Conservation (phyloP, 2,797 vertebrate genomes). For the Helicolenus hilgendorfi region DNA sequence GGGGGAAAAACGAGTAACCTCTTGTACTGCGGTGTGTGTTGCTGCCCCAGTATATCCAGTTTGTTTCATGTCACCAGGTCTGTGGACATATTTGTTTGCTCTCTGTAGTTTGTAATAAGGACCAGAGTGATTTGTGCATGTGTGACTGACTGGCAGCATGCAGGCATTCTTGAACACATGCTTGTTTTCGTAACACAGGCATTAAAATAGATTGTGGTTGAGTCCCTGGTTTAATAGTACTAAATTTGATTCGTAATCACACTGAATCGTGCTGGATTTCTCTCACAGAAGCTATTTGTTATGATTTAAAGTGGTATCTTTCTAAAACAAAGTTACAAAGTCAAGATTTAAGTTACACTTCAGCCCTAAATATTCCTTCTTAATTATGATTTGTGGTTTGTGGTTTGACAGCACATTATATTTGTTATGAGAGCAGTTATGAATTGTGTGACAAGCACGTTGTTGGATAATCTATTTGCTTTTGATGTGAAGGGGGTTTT, state of each 20-base stretch:
- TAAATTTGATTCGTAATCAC: neutral
- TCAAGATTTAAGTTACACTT: neutral
- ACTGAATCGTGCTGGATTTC: neutral
- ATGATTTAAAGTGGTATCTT: neutral
- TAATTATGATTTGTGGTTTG: neutral
- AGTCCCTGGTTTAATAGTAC: neutral
- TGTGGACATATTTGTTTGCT: constrained; percentile 32
- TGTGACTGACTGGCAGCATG: constrained; percentile 13
- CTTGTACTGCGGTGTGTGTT: neutral
- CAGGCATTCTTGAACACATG: neutral
- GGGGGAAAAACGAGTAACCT: too few relatives aligned
- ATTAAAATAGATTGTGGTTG: neutral
- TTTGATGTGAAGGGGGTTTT: neutral
- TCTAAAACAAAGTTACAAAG: neutral
- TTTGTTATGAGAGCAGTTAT: neutral
- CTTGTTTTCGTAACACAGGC: constrained; percentile 8
- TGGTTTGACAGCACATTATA: neutral
- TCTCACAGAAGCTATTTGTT: neutral
- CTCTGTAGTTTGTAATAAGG: constrained; percentile 25
- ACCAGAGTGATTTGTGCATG: constrained; percentile 7
- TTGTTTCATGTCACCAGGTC: constrained; percentile 42
- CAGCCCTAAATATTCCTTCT: neutral
- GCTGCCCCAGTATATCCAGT: neutral
- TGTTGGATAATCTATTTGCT: neutral
- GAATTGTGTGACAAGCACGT: neutral